Percentiles rank a stretch among this genome's conserved stretches.
phyloP scores from a whole-genome alignment of 2,888 invertebrate species.

The Cloeon dipterum region DNA sequence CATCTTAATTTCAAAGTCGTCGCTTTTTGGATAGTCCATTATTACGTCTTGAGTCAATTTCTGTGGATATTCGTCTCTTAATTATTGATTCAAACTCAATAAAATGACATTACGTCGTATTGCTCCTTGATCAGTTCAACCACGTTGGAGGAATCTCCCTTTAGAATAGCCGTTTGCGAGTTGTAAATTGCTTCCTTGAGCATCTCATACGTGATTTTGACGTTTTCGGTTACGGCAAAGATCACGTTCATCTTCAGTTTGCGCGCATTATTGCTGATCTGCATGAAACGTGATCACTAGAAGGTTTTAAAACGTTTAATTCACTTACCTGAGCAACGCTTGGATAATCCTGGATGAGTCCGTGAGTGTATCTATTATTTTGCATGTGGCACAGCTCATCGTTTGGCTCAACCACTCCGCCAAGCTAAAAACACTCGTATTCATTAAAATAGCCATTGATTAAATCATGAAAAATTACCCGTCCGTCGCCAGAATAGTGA shows the following conservation, averaged over 20 bases:
- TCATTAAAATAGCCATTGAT: no score
- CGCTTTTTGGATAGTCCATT: no score
- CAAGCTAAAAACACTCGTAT: conserved; percentile 16
- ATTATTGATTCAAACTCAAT: conserved; percentile 5
- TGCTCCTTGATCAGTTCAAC: conserved; percentile 40
- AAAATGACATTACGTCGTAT: conserved; percentile 31
- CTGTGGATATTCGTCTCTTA: conserved; percentile 8
- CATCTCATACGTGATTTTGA: conserved; percentile 19
- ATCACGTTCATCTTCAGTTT: conserved; percentile 53
- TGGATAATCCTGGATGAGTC: conserved; percentile 47
- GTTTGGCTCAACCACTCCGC: conserved; percentile 42
- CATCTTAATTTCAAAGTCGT: no score
- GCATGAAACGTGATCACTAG: conserved; percentile 9
- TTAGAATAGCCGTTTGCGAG: conserved; percentile 36
- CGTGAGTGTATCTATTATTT: conserved; percentile 27
- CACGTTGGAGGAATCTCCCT: conserved; percentile 37
- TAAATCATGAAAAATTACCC: no score
- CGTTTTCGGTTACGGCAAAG: conserved; percentile 35
- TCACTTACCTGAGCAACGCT: conserved; percentile 34
- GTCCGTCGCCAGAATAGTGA: conserved; percentile 62
- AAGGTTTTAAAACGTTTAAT: neutral
- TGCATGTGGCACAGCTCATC: conserved; percentile 44
- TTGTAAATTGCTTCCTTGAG: conserved; percentile 38
- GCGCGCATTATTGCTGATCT: conserved; percentile 33
- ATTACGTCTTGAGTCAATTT: conserved; percentile 11